A percentile compares a stretch with the other conserved stretches of the same genome.
These are phyloP conservation scores for Harmothoe impar DNA, from an alignment of 2,888 invertebrate genomes.

Conservation along the genomic window DNA sequence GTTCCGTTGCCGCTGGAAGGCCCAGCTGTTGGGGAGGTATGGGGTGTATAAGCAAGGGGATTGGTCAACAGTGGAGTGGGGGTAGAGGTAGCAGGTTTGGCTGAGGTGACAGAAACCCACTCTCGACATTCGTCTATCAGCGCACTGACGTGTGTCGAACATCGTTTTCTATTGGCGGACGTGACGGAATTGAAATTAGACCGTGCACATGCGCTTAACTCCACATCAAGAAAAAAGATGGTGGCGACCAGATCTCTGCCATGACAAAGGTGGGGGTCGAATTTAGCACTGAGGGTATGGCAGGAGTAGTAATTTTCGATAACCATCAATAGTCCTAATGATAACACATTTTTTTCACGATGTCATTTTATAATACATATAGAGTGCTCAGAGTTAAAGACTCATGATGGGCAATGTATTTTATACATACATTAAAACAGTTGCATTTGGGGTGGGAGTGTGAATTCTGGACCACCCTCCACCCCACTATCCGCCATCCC, in stretches of 20 bases:
- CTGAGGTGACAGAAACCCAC: constrained; percentile 4
- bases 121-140: neutral
- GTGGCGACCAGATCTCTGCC: neutral
- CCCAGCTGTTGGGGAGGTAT: too few species aligned
- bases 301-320: too few species aligned
- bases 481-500: too few species aligned
- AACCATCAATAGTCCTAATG: too few species aligned
- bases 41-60: too few species aligned
- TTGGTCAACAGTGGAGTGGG: neutral
- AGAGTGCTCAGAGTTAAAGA: neutral
- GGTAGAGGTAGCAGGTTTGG: neutral
- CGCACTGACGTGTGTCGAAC: neutral
- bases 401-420: neutral
- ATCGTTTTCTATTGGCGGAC: neutral
- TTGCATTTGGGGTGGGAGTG: too few species aligned
- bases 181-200: constrained; percentile 1
- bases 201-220: neutral
- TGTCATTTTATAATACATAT: too few species aligned
- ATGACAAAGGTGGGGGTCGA: neutral
- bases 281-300: neutral
- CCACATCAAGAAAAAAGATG: neutral
- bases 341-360: too few species aligned
- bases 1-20: too few species aligned
- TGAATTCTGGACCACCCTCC: too few species aligned
- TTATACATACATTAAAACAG: too few species aligned